These are phyloP conservation scores for Hoplostethus mediterraneus DNA, from an alignment of 2,797 vertebrate species.

Conservation along the genomic window DNA sequence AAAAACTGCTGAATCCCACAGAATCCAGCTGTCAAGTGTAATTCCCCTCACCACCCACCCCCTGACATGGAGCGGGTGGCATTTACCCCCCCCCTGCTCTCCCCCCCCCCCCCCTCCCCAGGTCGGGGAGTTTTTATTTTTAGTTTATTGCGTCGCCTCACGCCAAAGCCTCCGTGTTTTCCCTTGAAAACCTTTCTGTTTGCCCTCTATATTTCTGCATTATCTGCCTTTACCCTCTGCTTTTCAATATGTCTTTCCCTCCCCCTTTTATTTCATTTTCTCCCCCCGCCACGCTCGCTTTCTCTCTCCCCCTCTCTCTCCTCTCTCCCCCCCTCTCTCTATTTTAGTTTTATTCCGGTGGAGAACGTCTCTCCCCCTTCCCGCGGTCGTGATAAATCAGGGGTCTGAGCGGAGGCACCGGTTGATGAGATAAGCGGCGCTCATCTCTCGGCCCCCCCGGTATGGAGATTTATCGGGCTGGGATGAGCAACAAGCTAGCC, in stretches of 20 bases:
- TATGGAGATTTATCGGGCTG: conserved; percentile 97
- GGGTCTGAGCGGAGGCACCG: conserved; percentile 84
- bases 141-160: conserved; percentile 82
- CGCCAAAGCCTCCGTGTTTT: conserved; percentile 82
- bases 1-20: conserved; percentile 79
- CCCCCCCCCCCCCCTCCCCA: conserved; percentile 53
- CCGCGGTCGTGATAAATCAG: conserved; percentile 89
- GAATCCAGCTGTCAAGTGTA: conserved; percentile 77
- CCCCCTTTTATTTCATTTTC: conserved; percentile 78
- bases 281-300: conserved; percentile 47
- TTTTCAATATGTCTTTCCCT: conserved; percentile 80
- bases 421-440: conserved; percentile 93
- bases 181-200: conserved; percentile 91
- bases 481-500: conserved; percentile 92
- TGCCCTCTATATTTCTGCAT: conserved; percentile 92
- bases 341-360: conserved; percentile 79
- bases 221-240: conserved; percentile 87
- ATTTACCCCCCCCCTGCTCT: conserved; percentile 71
- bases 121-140: conserved; percentile 81
- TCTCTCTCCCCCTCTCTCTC: conserved; percentile 47
- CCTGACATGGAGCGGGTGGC: conserved; percentile 74
- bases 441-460: conserved; percentile 92
- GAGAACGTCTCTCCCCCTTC: conserved; percentile 83
- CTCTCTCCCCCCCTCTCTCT: conserved; percentile 41
- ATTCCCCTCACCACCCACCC: conserved; percentile 70